Evolutionary conservation across 2,888 invertebrate genomes (phyloP), one percentile per base, ranked within the genome.

Genomic region (Copidosoma aretas): DNA sequence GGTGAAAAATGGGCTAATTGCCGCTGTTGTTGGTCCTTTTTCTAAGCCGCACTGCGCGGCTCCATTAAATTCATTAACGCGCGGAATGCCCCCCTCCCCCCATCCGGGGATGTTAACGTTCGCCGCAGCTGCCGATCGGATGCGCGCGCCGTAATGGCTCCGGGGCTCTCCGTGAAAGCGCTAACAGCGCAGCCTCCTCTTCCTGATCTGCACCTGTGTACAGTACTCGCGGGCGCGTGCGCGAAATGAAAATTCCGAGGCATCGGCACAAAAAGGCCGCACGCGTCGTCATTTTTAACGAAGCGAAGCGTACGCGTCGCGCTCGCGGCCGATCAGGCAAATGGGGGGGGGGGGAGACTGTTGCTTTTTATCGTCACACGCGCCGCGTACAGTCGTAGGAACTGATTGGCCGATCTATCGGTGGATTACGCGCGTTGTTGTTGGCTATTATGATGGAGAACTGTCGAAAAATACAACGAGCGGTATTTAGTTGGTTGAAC

Each of bases 61-160:
- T 32, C 32, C 71, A 71, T 67, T 71, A 75, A 73, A 77, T 78
- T 79, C 79, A 79, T 79, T 77, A 79, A 79, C 77, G 79, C 77
- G 76, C 75, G 77, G 75, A 78, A 77, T 77, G 77, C 74, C 64
- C 74, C 66, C 17, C n/a, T n/a, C 51, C n/a, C n/a, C n/a, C n/a
- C n/a, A 51, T 17, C 5, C 51, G 41, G 10, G 4, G 14, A 8
- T 46, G 14, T 15, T 46, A 71, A 72, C 67, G 61, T 14, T 17
- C 41, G 64, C 43, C 53, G 53, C 53, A 74, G 70, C 75, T 76
- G 74, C 73, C 72, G 71, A 73, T 63, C 68, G 68, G 60, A 51
- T 61, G 43, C 43, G 4, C 57, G 52, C 15, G 22, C 19, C 43
- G 43, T 32, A 52, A 41, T n/a, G n/a, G 41, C 24, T 17, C 24